Evolutionary conservation across 2,797 vertebrate genomes (phyloP).

Genomic region (Acestrorhynchus altus): DNA sequence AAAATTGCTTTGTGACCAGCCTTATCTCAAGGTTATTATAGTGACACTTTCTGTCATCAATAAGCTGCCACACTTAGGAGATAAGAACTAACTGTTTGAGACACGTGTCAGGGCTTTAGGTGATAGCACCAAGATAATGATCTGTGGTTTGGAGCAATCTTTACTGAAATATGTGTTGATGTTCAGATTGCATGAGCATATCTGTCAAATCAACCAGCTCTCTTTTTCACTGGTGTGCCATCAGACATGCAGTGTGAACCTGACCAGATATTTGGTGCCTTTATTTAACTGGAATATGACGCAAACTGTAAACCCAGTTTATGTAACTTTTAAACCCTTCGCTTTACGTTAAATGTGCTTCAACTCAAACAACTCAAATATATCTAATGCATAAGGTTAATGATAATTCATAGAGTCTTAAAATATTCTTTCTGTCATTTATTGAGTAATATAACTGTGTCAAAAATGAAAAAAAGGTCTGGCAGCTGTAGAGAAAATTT

Average conservation of each 20-base stretch:
- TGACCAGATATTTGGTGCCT: not conserved
- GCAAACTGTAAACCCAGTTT: too few species aligned
- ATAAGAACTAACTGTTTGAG: slow-evolving; percentile 50
- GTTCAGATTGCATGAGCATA: not conserved
- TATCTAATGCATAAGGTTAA: too few species aligned
- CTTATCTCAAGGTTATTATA: slow-evolving; percentile 27
- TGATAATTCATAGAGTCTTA: too few species aligned
- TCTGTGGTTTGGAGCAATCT: not conserved
- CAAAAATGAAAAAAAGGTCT: too few species aligned
- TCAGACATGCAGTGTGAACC: not conserved
- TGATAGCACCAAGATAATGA: slow-evolving; percentile 24
- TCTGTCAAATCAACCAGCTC: not conserved
- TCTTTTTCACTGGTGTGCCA: not conserved
- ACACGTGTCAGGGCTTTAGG: slow-evolving; percentile 35
- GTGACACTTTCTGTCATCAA: slow-evolving; percentile 45
- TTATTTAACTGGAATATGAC: not conserved
- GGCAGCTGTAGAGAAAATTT: too few species aligned
- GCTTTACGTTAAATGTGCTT: too few species aligned
- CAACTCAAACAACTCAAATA: too few species aligned
- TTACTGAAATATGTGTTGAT: not conserved
- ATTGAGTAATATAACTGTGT: too few species aligned
- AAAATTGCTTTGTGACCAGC: not conserved
- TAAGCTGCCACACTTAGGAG: slow-evolving; percentile 25
- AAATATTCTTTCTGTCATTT: too few species aligned
- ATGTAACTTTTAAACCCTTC: too few species aligned